Conservation (phyloP, 2,888 invertebrate genomes). For the Platerodrilus igneus region DNA sequence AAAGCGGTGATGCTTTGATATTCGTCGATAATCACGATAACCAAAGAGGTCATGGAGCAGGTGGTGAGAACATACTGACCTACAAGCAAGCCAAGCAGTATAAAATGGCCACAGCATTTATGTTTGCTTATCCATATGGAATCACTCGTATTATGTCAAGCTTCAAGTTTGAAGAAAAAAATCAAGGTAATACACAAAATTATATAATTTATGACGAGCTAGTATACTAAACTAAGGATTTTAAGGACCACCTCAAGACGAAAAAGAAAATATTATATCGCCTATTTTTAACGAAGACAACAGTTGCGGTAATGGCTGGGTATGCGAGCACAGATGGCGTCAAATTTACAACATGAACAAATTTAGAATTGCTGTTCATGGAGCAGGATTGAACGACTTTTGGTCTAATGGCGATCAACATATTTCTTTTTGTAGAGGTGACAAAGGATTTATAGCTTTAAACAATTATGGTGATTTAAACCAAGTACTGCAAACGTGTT, state of each 20-base stretch:
- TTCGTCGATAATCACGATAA: slow-evolving; percentile 69
- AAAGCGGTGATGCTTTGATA: slow-evolving; percentile 40
- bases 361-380: slow-evolving; percentile 66
- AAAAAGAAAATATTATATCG: slow-evolving; percentile 57
- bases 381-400: slow-evolving; percentile 60
- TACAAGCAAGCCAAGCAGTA: slow-evolving; percentile 64
- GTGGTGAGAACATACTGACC: slow-evolving; percentile 59
- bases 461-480: slow-evolving; percentile 63
- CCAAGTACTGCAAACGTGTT: slow-evolving; percentile 59
- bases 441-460: slow-evolving; percentile 66
- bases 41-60: slow-evolving; percentile 63
- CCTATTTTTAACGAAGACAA: slow-evolving; percentile 62
- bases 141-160: slow-evolving; percentile 82
- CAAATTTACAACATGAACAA: slow-evolving; percentile 75
- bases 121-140: slow-evolving; percentile 81
- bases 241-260: slow-evolving; percentile 68
- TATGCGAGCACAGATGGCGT: slow-evolving; percentile 83
- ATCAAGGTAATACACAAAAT: slow-evolving; percentile 45
- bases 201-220: neutral
- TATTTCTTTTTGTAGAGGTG: slow-evolving; percentile 78
- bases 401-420: slow-evolving; percentile 80
- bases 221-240: slow-evolving; percentile 46
- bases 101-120: slow-evolving; percentile 77
- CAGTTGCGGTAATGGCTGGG: slow-evolving; percentile 68
- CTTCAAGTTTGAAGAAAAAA: slow-evolving; percentile 61